phyloP scores from a whole-genome alignment of 1,140 invertebrate genomes.

The Lepidotrigona ventralis region DNA sequence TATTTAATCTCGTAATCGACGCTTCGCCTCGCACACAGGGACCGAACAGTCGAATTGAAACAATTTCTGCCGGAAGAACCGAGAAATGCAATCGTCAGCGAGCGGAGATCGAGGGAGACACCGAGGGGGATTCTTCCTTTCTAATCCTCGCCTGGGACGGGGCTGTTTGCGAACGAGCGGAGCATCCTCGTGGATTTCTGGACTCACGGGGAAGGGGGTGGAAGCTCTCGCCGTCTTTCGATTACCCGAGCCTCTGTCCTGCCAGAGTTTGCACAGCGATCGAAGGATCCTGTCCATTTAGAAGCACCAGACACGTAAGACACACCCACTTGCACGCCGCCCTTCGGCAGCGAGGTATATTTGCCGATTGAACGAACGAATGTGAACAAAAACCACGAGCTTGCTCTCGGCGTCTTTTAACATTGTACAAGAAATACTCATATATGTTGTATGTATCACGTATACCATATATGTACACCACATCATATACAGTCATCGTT shows the following conservation, averaged over 20 bases:
- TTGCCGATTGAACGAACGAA: constrained; percentile 26
- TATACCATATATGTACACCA: not conserved
- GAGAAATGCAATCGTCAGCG: constrained; percentile 54
- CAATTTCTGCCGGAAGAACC: constrained; percentile 39
- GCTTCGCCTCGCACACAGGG: not conserved
- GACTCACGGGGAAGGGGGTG: not conserved
- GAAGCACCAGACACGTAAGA: not conserved
- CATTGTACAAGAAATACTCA: not conserved
- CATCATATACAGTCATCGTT: not conserved
- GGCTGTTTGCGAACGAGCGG: constrained; percentile 56
- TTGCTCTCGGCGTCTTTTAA: not conserved
- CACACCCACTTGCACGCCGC: constrained; percentile 32
- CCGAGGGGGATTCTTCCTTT: constrained; percentile 29
- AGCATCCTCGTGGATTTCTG: constrained; percentile 53
- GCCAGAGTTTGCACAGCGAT: constrained; percentile 56
- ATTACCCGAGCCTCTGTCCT: constrained; percentile 59
- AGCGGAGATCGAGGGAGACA: not conserved
- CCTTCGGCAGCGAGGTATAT: constrained; percentile 47
- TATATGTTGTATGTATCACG: not conserved
- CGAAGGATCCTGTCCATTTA: constrained; percentile 60
- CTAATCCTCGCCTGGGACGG: constrained; percentile 52
- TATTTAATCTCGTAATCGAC: constrained; percentile 47
- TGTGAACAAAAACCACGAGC: not conserved
- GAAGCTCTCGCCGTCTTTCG: constrained; percentile 47
- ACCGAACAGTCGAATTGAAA: constrained; percentile 33